A percentile compares a stretch with the other conserved stretches of the same genome.
phyloP scores from a whole-genome alignment of 1,140 invertebrate species.

The Drosophila ohnishii region DNA sequence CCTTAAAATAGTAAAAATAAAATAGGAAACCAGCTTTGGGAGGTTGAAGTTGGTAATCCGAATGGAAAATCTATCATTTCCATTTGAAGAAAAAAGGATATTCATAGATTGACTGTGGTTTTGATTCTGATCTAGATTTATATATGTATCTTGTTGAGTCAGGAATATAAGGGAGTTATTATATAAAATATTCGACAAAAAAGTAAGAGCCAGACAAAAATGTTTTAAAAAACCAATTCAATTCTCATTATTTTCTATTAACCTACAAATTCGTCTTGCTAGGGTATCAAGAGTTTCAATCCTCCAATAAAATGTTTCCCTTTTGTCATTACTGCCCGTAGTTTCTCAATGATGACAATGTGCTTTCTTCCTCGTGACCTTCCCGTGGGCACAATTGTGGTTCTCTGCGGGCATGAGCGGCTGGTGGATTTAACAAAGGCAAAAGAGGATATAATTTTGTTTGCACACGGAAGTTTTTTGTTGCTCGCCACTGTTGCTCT shows the following conservation, averaged over 20 bases:
- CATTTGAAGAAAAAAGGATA: too few relatives aligned
- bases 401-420: background rate
- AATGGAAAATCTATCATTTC: too few relatives aligned
- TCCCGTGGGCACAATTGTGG: background rate
- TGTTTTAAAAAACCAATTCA: background rate
- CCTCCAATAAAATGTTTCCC: background rate
- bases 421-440: slow-evolving; percentile 14
- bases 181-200: too few relatives aligned
- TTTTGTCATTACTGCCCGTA: slow-evolving; percentile 61
- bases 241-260: background rate
- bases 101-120: too few relatives aligned
- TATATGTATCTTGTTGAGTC: too few relatives aligned
- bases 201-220: too few relatives aligned
- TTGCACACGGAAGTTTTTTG: slow-evolving; percentile 45
- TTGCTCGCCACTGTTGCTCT: slow-evolving; percentile 16
- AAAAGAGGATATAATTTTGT: slow-evolving; percentile 58
- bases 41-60: too few relatives aligned
- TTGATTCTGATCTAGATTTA: too few relatives aligned
- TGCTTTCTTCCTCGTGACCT: slow-evolving; percentile 28
- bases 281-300: background rate
- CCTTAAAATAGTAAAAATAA: too few relatives aligned
- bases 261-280: background rate
- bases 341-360: slow-evolving; percentile 59
- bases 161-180: too few relatives aligned
- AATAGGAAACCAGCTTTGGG: too few relatives aligned